Percentiles rank a stretch among this genome's conserved stretches.
Evolutionary conservation across 2,888 invertebrate species (phyloP).

Genomic region (Nephrotoma flavescens): DNA sequence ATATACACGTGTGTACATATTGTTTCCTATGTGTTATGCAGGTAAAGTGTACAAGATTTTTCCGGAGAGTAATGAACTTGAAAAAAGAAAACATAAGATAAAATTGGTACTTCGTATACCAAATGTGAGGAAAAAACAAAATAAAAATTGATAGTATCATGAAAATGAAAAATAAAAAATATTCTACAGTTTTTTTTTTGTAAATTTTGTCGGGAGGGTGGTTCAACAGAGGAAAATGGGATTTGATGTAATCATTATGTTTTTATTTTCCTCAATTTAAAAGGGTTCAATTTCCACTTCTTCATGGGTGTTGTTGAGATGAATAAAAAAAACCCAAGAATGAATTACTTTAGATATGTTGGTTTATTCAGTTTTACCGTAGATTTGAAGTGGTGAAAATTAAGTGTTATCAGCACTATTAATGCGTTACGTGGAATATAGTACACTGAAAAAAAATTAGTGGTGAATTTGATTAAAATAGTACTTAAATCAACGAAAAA

Average conservation of each 20-base stretch:
- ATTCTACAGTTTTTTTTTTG: neutral
- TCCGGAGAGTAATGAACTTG: neutral
- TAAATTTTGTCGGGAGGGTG: neutral
- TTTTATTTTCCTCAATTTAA: neutral
- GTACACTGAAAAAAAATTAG: no score
- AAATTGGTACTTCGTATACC: neutral
- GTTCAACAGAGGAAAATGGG: neutral
- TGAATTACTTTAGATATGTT: neutral
- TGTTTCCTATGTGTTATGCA: neutral
- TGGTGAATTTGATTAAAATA: fast-evolving
- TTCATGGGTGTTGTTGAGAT: neutral
- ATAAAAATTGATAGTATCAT: neutral
- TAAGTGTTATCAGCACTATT: neutral
- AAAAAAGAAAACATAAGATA: neutral
- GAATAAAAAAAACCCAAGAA: neutral
- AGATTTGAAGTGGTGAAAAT: neutral
- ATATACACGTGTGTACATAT: neutral
- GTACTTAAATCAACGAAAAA: no score
- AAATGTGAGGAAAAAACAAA: neutral
- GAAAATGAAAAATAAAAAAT: neutral
- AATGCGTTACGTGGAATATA: neutral
- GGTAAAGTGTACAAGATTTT: neutral
- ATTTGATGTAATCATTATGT: neutral
- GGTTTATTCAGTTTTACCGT: neutral
- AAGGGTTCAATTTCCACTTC: neutral